These are phyloP conservation scores for Tenebrosternarchus preto DNA, from an alignment of 2,113 vertebrate species.

Conservation along the genomic window DNA sequence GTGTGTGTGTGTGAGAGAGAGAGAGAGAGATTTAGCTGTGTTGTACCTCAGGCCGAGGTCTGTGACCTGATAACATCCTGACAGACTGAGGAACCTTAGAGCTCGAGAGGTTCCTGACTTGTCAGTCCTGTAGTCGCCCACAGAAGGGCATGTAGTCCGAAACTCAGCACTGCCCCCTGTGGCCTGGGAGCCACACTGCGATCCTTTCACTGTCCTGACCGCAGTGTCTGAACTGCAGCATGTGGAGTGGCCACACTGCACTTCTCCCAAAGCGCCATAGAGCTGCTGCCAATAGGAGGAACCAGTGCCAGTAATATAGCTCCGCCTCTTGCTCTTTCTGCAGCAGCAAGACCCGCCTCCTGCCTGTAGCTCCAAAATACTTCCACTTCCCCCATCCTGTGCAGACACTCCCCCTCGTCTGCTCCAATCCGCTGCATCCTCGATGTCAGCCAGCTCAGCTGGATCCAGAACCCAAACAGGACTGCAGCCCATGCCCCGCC, in stretches of 20 bases:
- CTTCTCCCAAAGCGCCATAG: constrained; percentile 77
- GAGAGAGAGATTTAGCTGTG: background rate
- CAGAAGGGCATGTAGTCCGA: constrained; percentile 83
- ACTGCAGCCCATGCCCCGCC: constrained; percentile 50
- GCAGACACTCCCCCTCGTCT: constrained; percentile 67
- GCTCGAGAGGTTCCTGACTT: constrained; percentile 77
- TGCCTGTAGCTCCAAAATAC: constrained; percentile 68
- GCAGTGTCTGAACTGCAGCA: constrained; percentile 81
- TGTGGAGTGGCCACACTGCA: constrained; percentile 86
- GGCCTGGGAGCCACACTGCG: constrained; percentile 73
- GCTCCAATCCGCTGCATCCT: constrained; percentile 92
- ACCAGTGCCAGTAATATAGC: constrained; percentile 84
- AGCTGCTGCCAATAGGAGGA: constrained; percentile 84
- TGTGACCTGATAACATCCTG: constrained; percentile 95
- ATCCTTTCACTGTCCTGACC: constrained; percentile 82
- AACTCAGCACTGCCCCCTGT: constrained; percentile 70
- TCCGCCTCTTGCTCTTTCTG: constrained; percentile 76
- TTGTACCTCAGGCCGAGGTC: constrained; percentile 91
- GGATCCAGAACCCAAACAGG: constrained; percentile 86
- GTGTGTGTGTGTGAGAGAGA: background rate
- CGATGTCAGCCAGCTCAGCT: constrained; percentile 87
- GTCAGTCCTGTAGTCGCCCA: constrained; percentile 70
- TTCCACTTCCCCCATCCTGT: constrained; percentile 42
- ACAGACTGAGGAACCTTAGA: constrained; percentile 93
- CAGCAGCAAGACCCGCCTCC: constrained; percentile 74